Conservation (phyloP, 2,797 vertebrate genomes). For the Uromys caudimaculatus region DNA sequence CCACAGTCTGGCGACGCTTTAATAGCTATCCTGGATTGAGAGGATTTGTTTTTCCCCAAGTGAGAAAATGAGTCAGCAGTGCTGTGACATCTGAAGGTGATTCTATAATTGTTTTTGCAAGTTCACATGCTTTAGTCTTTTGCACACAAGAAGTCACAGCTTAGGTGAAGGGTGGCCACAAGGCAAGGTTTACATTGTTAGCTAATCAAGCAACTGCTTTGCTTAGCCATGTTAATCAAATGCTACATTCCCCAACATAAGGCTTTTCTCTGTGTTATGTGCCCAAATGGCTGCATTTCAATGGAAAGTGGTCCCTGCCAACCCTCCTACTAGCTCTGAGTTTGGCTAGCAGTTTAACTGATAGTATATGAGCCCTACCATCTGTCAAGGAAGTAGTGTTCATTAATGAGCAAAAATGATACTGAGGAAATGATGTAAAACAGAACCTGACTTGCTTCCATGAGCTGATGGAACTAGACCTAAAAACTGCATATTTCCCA, state of each 20-base stretch:
- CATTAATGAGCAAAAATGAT: slow-evolving; percentile 46
- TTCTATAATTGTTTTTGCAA: slow-evolving; percentile 59
- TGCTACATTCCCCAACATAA: slow-evolving; percentile 53
- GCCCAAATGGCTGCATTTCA: slow-evolving; percentile 70
- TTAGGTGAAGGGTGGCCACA: slow-evolving; percentile 42
- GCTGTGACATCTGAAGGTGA: slow-evolving; percentile 56
- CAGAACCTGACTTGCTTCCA: slow-evolving; percentile 58
- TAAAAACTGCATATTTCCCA: slow-evolving; percentile 63
- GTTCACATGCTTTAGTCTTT: slow-evolving; percentile 6
- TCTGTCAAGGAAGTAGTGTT: slow-evolving; percentile 56
- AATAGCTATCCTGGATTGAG: slow-evolving; percentile 22
- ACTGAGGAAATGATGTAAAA: slow-evolving; percentile 42
- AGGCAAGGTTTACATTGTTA: slow-evolving; percentile 14
- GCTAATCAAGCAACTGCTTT: slow-evolving; percentile 37
- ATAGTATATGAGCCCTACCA: slow-evolving; percentile 53
- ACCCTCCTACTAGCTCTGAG: slow-evolving; percentile 25
- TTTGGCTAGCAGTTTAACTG: slow-evolving; percentile 31
- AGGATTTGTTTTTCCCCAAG: background rate
- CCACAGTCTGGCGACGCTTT: slow-evolving; percentile 31
- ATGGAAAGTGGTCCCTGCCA: slow-evolving; percentile 57
- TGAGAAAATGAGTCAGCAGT: slow-evolving; percentile 63
- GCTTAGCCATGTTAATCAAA: slow-evolving; percentile 61
- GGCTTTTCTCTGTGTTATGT: slow-evolving; percentile 57
- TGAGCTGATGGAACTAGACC: slow-evolving; percentile 43
- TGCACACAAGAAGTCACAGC: slow-evolving; percentile 51